A percentile compares a stretch with the other conserved stretches of the same genome.
Conservation (phyloP, 2,888 invertebrate species). For the Coelopa pilipes region DNA sequence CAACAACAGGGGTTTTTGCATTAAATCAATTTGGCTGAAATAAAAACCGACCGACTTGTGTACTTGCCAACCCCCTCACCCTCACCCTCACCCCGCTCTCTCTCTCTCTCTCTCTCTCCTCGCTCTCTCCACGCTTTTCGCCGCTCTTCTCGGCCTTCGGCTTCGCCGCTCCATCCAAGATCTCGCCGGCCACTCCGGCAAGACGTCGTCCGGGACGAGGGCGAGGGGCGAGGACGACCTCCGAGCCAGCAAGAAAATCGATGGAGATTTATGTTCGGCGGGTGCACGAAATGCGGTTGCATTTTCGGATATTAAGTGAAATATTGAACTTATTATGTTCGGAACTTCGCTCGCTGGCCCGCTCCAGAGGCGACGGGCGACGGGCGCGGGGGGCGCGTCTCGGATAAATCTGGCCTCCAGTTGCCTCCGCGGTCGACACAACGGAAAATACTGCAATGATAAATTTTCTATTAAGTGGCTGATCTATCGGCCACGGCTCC, state of each 20-base stretch:
- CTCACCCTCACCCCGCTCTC: background rate
- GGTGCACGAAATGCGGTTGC: conserved; percentile 31
- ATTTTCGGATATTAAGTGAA: conserved; percentile 18
- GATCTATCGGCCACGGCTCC: too few species aligned
- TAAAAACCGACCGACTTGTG: conserved; percentile 21
- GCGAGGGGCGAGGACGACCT: too few species aligned
- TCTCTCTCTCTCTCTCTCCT: background rate
- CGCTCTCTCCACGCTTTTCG: background rate
- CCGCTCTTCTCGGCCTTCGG: background rate
- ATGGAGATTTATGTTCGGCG: conserved; percentile 27
- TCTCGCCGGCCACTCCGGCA: too few species aligned
- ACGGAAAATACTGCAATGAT: too few species aligned
- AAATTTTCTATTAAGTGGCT: too few species aligned
- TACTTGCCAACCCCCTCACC: background rate
- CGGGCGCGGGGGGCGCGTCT: too few species aligned
- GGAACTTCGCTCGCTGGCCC: background rate
- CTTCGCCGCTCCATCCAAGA: too few species aligned
- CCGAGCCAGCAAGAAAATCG: conserved; percentile 20
- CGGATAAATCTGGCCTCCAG: too few species aligned
- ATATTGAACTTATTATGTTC: conserved; percentile 24
- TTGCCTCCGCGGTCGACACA: too few species aligned
- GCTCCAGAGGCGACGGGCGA: too few species aligned
- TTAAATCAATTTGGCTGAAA: conserved; percentile 36
- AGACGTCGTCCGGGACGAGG: too few species aligned
- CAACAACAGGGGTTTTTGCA: conserved; percentile 25